phyloP scores from a whole-genome alignment of 1,140 invertebrate genomes.

The Ladona fulva region DNA sequence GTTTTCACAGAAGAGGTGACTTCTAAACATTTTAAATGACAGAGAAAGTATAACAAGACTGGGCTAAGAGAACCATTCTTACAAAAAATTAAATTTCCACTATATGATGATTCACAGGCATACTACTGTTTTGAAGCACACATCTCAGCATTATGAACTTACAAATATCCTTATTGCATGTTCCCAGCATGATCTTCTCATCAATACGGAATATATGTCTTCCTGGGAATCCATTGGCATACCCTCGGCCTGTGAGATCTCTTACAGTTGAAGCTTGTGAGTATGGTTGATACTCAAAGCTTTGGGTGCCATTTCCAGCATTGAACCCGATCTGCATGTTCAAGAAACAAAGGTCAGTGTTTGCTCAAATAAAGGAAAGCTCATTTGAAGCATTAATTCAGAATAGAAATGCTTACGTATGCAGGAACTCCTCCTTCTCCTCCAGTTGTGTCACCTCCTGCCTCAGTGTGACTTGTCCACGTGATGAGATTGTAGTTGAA shows the following conservation, averaged over 20 bases:
- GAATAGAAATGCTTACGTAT: constrained; percentile 61
- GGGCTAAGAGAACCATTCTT: too few relatives aligned
- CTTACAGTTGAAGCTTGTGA: constrained; percentile 76
- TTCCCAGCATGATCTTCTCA: constrained; percentile 85
- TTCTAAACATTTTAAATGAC: too few relatives aligned
- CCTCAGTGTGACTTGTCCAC: constrained; percentile 87
- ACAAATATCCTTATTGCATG: constrained; percentile 84
- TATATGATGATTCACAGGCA: too few relatives aligned
- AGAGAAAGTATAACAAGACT: too few relatives aligned
- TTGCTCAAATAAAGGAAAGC: too few relatives aligned
- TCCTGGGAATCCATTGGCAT: constrained; percentile 78
- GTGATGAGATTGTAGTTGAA: constrained; percentile 86
- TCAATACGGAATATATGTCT: constrained; percentile 91
- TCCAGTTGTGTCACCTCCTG: constrained; percentile 74
- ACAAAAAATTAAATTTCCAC: too few relatives aligned
- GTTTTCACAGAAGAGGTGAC: too few relatives aligned
- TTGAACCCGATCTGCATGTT: constrained; percentile 80
- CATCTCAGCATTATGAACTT: constrained; percentile 27
- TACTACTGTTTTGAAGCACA: too few relatives aligned
- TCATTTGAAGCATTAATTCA: constrained; percentile 22
- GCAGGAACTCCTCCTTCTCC: constrained; percentile 81
- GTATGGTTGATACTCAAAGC: constrained; percentile 83
- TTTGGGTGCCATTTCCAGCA: constrained; percentile 85
- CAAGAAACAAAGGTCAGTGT: constrained; percentile 19
- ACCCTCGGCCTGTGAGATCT: constrained; percentile 72